These are phyloP conservation scores for Tryphoninae sp. DNA, from an alignment of 2,888 invertebrate genomes.

Conservation along the genomic window DNA sequence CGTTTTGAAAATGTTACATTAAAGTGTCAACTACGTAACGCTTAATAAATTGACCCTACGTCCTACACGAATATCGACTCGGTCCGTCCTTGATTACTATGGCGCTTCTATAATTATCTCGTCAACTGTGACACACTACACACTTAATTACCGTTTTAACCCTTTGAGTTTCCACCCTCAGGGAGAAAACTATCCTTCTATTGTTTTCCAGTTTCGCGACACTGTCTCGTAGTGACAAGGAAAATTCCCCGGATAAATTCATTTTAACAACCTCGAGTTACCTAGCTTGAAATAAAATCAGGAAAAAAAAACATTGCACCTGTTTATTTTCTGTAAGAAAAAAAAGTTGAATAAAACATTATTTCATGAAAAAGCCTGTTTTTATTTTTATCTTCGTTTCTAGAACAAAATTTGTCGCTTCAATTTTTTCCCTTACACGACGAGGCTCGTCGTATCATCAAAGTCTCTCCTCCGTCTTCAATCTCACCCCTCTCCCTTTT, in stretches of 20 bases:
- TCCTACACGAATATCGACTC: constrained; percentile 14
- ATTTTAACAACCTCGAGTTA: too few relatives aligned
- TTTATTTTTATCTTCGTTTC: too few relatives aligned
- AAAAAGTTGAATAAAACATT: background rate
- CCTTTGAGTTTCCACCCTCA: constrained; percentile 2
- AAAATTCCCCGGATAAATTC: too few relatives aligned
- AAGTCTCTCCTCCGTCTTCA: constrained; percentile 9
- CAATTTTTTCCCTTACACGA: constrained; percentile 15
- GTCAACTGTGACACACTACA: constrained; percentile 50
- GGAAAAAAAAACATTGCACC: constrained; percentile 1
- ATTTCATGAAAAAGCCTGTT: background rate
- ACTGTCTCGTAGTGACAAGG: too few relatives aligned
- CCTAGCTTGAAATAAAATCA: too few relatives aligned
- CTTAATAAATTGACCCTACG: background rate
- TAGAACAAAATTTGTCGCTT: too few relatives aligned
- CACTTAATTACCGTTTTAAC: constrained; percentile 54
- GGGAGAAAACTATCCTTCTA: too few relatives aligned
- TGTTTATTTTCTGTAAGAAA: background rate
- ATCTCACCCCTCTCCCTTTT: constrained; percentile 2
- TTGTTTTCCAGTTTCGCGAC: too few relatives aligned
- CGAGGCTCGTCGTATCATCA: constrained; percentile 17
- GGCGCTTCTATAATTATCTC: constrained; percentile 51
- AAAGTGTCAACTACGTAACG: constrained; percentile 38
- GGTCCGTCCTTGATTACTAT: constrained; percentile 23
- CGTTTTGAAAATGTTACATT: too few relatives aligned